Evolutionary conservation across 2,888 invertebrate species (phyloP).

Genomic region (Volucella zonaria): DNA sequence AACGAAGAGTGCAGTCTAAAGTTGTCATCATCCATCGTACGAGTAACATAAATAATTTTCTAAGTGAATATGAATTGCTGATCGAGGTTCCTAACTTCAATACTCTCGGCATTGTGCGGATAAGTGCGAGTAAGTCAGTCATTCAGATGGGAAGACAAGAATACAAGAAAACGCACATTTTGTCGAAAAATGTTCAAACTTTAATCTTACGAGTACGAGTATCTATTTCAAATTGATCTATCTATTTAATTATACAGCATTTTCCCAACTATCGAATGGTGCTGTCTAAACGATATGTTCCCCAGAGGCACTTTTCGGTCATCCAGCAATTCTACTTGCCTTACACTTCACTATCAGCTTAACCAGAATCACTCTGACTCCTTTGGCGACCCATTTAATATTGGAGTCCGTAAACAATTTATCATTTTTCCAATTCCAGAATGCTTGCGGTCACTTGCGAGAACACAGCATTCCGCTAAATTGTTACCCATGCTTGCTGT

Average conservation of each 20-base stretch:
- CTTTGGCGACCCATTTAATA: background rate
- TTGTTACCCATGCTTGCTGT: slow-evolving; percentile 50
- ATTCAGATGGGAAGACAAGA: no score
- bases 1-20: no score
- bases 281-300: slow-evolving; percentile 31
- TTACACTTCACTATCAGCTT: background rate
- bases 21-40: no score
- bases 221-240: background rate
- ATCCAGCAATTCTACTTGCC: slow-evolving; percentile 39
- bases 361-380: background rate
- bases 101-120: no score
- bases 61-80: no score
- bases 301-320: slow-evolving; percentile 28
- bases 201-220: background rate
- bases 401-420: slow-evolving; percentile 55
- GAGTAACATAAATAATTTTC: no score
- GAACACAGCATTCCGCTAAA: slow-evolving; percentile 61
- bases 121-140: no score
- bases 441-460: slow-evolving; percentile 67
- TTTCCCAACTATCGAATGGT: background rate
- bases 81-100: no score
- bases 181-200: background rate
- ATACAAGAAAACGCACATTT: no score
- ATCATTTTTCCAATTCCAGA: slow-evolving; percentile 71
- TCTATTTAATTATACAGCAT: slow-evolving; percentile 19